phyloP scores from a whole-genome alignment of 1,140 invertebrate species.

The Drosophila pseudoobscura region DNA sequence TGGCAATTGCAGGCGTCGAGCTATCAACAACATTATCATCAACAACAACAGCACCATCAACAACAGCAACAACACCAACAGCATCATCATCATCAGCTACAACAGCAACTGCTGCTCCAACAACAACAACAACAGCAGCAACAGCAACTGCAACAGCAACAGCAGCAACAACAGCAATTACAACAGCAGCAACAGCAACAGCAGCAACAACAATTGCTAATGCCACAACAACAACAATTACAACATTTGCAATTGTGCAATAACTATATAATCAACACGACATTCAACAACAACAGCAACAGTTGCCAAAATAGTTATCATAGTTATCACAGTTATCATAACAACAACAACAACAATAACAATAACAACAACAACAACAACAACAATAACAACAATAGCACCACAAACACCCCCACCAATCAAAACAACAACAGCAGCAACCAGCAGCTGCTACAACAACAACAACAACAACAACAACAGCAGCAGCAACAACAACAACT shows the following conservation, averaged over 20 bases:
- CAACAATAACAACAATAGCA: constrained; percentile 37
- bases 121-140: constrained; percentile 26
- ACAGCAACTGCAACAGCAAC: constrained; percentile 15
- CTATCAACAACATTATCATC: constrained; percentile 74
- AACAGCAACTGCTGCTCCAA: constrained; percentile 1
- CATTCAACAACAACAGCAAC: constrained; percentile 39
- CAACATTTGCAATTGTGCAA: constrained; percentile 33
- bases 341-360: constrained; percentile 37
- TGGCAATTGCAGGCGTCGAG: constrained; percentile 75
- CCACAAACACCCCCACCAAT: constrained; percentile 32
- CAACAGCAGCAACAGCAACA: constrained; percentile 36
- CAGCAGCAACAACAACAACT: constrained; percentile 45
- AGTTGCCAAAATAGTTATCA: constrained; percentile 49
- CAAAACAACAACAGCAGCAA: constrained; percentile 26
- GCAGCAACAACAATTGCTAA: constrained; percentile 34
- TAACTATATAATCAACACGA: constrained; percentile 35
- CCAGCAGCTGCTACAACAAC: constrained; percentile 9
- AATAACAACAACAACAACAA: constrained; percentile 36
- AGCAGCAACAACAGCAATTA: constrained; percentile 23
- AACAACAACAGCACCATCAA: constrained; percentile 58
- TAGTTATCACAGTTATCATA: constrained; percentile 31
- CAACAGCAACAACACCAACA: constrained; percentile 53
- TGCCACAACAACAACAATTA: constrained; percentile 18
- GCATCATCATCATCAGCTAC: constrained; percentile 31
- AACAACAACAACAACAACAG: constrained; percentile 28